Evolutionary conservation across 2,888 invertebrate genomes (phyloP).

Genomic region (Cantharis rufa): DNA sequence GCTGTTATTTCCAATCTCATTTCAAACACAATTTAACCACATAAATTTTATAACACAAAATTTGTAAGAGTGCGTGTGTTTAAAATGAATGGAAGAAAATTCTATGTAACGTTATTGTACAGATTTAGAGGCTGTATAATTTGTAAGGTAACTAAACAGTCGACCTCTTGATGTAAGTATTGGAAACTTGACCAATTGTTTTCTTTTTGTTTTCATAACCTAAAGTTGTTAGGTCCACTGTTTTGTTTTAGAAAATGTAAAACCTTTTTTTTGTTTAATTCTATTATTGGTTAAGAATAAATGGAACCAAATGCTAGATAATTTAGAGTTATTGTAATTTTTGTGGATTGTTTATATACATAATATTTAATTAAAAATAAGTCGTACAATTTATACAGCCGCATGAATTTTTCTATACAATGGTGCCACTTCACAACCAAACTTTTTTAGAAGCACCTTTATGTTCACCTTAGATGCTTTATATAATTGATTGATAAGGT

Average conservation of each 20-base stretch:
- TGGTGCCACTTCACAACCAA: slow-evolving; percentile 50
- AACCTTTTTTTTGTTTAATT: background rate
- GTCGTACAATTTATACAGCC: slow-evolving; percentile 47
- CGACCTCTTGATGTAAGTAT: background rate
- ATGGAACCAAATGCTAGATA: background rate
- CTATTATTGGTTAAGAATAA: background rate
- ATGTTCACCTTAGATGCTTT: slow-evolving; percentile 49
- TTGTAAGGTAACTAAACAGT: slow-evolving; percentile 35
- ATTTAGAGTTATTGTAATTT: slow-evolving; percentile 1
- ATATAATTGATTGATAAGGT: slow-evolving; percentile 37
- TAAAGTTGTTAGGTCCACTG: slow-evolving; percentile 2
- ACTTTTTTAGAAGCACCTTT: slow-evolving; percentile 49
- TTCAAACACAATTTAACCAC: slow-evolving; percentile 47
- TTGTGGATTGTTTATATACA: slow-evolving; percentile 7
- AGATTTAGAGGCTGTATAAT: slow-evolving; percentile 47
- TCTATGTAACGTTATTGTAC: slow-evolving; percentile 42
- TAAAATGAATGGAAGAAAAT: slow-evolving; percentile 32
- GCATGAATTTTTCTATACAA: slow-evolving; percentile 41
- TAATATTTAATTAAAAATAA: slow-evolving; percentile 2
- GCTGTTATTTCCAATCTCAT: slow-evolving; percentile 36
- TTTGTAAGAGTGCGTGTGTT: slow-evolving; percentile 37
- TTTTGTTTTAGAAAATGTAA: background rate
- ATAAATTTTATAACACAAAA: slow-evolving; percentile 44
- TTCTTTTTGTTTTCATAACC: background rate
- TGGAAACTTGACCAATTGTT: background rate